Percentiles rank a stretch among this genome's conserved stretches.
Conservation (phyloP, 2,113 vertebrate species). For the Setophaga coronata region DNA sequence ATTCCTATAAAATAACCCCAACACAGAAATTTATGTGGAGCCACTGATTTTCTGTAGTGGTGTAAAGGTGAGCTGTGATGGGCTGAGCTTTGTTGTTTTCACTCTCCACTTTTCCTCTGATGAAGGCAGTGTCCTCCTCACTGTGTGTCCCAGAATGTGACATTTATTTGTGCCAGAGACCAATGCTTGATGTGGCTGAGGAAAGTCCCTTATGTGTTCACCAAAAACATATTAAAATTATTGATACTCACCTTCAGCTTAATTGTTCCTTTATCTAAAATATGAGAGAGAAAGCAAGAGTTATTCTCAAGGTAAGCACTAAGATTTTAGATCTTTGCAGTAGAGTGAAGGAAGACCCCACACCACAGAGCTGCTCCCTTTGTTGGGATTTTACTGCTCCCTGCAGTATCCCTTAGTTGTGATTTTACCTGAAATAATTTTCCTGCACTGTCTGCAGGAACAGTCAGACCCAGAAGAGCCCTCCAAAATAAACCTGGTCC, state of each 20-base stretch:
- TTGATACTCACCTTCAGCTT: constrained; percentile 86
- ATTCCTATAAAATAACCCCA: background rate
- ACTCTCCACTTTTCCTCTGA: background rate
- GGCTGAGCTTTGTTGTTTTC: background rate
- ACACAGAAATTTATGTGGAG: background rate
- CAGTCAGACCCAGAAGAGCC: background rate
- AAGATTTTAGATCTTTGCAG: background rate
- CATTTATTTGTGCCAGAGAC: background rate
- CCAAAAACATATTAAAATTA: background rate
- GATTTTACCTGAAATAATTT: background rate
- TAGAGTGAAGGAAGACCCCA: background rate
- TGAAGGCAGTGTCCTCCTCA: background rate
- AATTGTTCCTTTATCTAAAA: constrained; percentile 90
- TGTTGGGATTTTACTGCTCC: background rate
- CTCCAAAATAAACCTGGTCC: background rate
- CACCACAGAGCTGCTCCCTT: background rate
- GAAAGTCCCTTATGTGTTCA: background rate
- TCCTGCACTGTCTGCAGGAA: background rate
- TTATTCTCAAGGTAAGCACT: background rate
- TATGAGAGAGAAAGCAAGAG: background rate
- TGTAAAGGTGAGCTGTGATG: background rate
- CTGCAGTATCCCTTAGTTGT: background rate
- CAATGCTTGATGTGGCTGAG: background rate
- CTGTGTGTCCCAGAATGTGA: background rate
- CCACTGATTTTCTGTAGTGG: background rate